These are phyloP conservation scores for Budorcas taxicolor DNA, from an alignment of 2,113 vertebrate genomes.

Conservation along the genomic window DNA sequence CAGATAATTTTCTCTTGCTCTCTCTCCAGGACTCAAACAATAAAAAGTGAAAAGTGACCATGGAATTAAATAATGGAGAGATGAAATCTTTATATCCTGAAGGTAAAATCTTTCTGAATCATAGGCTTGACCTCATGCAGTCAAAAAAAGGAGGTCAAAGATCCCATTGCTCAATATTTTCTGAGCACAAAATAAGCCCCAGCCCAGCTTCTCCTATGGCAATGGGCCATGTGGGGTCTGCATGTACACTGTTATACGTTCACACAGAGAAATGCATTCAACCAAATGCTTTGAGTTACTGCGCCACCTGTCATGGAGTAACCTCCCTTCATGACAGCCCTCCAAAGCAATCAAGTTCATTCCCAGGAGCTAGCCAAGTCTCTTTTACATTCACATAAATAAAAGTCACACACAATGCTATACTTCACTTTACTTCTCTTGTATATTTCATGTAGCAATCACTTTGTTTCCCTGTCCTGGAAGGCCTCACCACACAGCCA, in stretches of 20 bases:
- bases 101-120: neutral
- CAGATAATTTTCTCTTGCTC: neutral
- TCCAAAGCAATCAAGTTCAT: slow-evolving; percentile 5
- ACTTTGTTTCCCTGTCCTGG: neutral
- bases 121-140: neutral
- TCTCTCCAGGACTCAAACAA: neutral
- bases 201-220: neutral
- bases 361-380: slow-evolving; percentile 10
- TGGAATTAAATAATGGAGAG: neutral
- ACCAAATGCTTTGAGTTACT: neutral
- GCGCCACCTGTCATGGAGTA: neutral
- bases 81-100: neutral
- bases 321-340: neutral
- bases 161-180: neutral
- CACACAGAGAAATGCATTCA: neutral
- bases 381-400: slow-evolving; percentile 4
- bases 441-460: neutral
- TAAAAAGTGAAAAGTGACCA: neutral
- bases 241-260: neutral
- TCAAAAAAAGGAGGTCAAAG: neutral
- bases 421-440: neutral
- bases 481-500: neutral
- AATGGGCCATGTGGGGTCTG: neutral
- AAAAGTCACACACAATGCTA: neutral
- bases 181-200: neutral